Evolutionary conservation across 2,888 invertebrate genomes (phyloP).

Genomic region (Agriopis leucophaearia): DNA sequence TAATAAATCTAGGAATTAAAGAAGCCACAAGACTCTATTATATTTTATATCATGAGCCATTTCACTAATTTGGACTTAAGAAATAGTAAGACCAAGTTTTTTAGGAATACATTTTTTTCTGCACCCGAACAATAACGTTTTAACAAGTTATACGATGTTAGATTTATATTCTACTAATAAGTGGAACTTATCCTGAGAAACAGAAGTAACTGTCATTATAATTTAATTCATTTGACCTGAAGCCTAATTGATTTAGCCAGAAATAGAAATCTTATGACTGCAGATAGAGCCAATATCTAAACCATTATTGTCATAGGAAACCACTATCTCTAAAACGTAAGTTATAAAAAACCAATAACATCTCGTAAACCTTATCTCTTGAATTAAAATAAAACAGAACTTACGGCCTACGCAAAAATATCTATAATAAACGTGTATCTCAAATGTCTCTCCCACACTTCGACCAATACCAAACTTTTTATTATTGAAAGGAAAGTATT

Average conservation of each 20-base stretch:
- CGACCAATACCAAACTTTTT: constrained; percentile 76
- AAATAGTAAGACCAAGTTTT: no score
- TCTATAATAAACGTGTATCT: background rate
- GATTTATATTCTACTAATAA: no score
- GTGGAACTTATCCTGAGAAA: no score
- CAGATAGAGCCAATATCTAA: constrained; percentile 1
- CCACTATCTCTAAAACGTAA: constrained; percentile 25
- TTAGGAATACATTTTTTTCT: no score
- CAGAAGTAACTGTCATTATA: no score
- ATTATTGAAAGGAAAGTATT: constrained; percentile 85
- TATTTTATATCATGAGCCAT: no score
- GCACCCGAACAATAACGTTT: no score
- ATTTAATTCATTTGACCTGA: background rate
- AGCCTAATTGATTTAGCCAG: background rate
- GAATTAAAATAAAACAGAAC: constrained; percentile 4
- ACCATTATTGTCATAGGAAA: constrained; percentile 2
- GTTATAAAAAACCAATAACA: constrained; percentile 13
- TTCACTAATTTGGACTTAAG: no score
- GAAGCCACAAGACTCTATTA: no score
- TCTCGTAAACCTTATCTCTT: constrained; percentile 15
- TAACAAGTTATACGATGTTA: no score
- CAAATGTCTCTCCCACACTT: constrained; percentile 10
- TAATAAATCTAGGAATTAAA: no score
- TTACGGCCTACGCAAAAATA: constrained; percentile 19
- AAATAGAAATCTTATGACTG: background rate